These are phyloP conservation scores for Anneissia japonica DNA, from an alignment of 35 echinoderm and acorn worm species.

Conservation along the genomic window DNA sequence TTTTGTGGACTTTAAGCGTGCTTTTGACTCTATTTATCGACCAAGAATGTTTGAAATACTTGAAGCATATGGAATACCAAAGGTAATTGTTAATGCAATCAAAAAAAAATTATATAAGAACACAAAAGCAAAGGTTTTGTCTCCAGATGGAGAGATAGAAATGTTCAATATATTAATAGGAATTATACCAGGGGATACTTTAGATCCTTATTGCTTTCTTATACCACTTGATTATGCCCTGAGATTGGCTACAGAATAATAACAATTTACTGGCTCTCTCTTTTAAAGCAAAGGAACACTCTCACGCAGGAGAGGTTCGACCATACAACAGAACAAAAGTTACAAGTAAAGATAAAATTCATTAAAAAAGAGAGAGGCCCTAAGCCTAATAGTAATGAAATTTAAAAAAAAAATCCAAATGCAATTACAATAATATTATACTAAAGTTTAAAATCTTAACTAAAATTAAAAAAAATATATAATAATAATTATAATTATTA, in stretches of 20 bases:
- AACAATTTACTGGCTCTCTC: no score
- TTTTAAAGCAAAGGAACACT: no score
- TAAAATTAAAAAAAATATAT: no score
- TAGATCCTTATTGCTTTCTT: constrained; percentile 17
- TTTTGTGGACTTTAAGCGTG: constrained; percentile 20
- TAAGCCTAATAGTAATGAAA: no score
- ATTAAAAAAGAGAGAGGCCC: no score
- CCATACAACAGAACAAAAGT: no score
- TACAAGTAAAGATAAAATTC: no score
- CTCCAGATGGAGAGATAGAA: neutral
- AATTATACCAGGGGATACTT: constrained; percentile 22
- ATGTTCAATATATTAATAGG: constrained; percentile 9
- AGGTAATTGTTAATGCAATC: constrained; percentile 14
- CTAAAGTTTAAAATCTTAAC: no score
- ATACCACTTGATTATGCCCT: constrained; percentile 27
- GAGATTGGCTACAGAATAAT: constrained; percentile 23
- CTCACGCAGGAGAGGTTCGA: no score
- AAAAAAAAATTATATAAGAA: neutral
- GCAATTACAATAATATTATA: no score
- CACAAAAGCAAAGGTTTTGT: constrained; percentile 7
- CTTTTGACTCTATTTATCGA: constrained; percentile 5
- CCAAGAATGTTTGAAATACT: constrained; percentile 23
- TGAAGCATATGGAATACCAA: constrained; percentile 11
- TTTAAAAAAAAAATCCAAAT: no score
- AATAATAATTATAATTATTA: no score